A percentile compares a stretch with the other conserved stretches of the same genome.
phyloP scores from a whole-genome alignment of 2,888 invertebrate genomes.

The Ichneumoninae sp. region DNA sequence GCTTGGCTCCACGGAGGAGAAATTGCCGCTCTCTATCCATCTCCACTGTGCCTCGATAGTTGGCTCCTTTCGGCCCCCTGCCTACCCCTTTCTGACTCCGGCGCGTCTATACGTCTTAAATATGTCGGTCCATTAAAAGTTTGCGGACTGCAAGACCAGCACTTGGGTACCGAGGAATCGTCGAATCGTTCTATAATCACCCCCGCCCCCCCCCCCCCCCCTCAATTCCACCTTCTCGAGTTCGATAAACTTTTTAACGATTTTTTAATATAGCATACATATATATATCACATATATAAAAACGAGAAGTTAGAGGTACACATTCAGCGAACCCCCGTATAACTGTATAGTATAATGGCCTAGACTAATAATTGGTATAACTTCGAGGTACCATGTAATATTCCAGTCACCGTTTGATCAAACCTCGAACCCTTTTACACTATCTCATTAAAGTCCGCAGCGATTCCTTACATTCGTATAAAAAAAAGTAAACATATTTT shows the following conservation, averaged over 20 bases:
- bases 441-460: not conserved
- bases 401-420: slow-evolving; percentile 40
- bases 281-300: slow-evolving; percentile 36
- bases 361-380: slow-evolving; percentile 53
- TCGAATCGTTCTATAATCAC: slow-evolving; percentile 62
- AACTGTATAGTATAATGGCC: slow-evolving; percentile 18
- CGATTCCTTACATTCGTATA: not conserved
- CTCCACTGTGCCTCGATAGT: slow-evolving; percentile 3
- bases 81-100: slow-evolving; percentile 33
- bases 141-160: slow-evolving; percentile 73
- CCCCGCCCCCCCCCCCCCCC: slow-evolving; percentile 24
- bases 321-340: slow-evolving; percentile 4
- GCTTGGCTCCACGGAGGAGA: slow-evolving; percentile 33
- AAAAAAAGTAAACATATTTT: not conserved
- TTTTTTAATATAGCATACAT: slow-evolving; percentile 11
- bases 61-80: slow-evolving; percentile 11
- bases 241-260: slow-evolving; percentile 61
- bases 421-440: slow-evolving; percentile 21
- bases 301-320: slow-evolving; percentile 6
- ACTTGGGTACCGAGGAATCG: slow-evolving; percentile 64
- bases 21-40: slow-evolving; percentile 21
- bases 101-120: slow-evolving; percentile 69
- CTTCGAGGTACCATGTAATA: slow-evolving; percentile 52
- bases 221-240: slow-evolving; percentile 29
- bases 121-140: slow-evolving; percentile 79